Evolutionary conservation across 2,113 vertebrate genomes (phyloP), one percentile per base, ranked within the genome.

Genomic region (Spea multiplicata): DNA sequence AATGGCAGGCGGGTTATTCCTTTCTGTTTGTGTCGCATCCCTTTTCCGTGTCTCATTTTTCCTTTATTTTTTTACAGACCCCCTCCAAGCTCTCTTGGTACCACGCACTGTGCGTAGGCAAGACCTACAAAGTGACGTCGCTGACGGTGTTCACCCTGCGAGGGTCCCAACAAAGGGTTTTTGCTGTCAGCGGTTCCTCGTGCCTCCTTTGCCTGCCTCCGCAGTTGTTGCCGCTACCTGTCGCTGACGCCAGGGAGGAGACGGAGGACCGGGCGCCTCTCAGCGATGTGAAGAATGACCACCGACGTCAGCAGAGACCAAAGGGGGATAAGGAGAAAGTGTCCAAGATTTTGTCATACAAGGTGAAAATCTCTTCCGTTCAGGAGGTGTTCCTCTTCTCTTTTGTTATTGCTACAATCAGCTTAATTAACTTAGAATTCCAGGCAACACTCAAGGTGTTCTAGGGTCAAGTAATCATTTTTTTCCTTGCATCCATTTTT

Each of bases 311-410:
- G 14, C 62, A 76, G 6, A 66, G 74, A 59, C 14, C 52, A 71
- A 59, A 17, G 4, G 14, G 44, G 52, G 70, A 8, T 50, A 81
- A 69, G 76, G 69, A 66, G 6, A 94, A 87, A 70, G 49, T 74
- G 5, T 92, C 94, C 75, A 90, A 80, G 82, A 81, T 94, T 74
- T 91, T 95, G 83, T 92, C 87, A 44, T 96, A 95, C 59, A 86
- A 88, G 92, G 95, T 96, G 62, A 62, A 45, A 3, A 30, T 14
- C n/a, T n/a, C n/a, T n/a, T n/a, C n/a, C n/a, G n/a, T n/a, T 30
- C 52, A 55, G 52, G 7, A 55, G 52, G 52, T 7, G 12, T 55
- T 8, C 6, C 12, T 8, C 52, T 55, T 55, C 6, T 7, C 52
- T 55, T 14, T 30, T 30, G 30, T 30, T 30, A 30, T 30, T 30